Evolutionary conservation across 2,888 invertebrate genomes (phyloP).

Genomic region (Stenodema calcarata): DNA sequence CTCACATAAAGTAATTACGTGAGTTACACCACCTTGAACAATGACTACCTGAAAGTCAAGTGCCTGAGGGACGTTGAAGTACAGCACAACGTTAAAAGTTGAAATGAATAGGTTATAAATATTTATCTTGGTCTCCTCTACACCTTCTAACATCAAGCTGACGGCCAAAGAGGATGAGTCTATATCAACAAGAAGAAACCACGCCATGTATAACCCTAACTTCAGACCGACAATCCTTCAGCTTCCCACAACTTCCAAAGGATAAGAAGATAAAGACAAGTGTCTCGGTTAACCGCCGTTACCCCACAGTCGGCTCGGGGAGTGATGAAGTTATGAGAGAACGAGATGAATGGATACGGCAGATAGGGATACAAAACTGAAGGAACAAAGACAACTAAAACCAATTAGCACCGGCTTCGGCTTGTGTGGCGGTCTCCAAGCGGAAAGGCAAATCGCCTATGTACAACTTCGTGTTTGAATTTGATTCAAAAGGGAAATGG

Average conservation of each 20-base stretch:
- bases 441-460: neutral
- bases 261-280: neutral
- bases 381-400: neutral
- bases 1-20: no score
- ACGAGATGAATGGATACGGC: no score
- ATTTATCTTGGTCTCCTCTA: no score
- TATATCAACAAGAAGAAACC: neutral
- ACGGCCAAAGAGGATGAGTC: no score
- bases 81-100: no score
- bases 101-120: no score
- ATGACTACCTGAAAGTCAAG: no score
- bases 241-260: neutral
- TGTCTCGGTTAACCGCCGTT: neutral
- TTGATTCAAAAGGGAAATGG: neutral
- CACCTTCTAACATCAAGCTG: no score
- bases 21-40: no score
- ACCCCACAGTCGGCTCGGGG: neutral
- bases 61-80: no score
- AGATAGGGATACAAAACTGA: neutral
- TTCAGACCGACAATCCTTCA: neutral
- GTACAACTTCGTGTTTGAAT: slow-evolving; percentile 6
- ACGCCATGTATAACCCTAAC: neutral
- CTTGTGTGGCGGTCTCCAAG: neutral
- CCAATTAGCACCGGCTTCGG: neutral
- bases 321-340: neutral